Evolutionary conservation across 2,888 invertebrate genomes (phyloP).

Genomic region (Nomada hirtipes): DNA sequence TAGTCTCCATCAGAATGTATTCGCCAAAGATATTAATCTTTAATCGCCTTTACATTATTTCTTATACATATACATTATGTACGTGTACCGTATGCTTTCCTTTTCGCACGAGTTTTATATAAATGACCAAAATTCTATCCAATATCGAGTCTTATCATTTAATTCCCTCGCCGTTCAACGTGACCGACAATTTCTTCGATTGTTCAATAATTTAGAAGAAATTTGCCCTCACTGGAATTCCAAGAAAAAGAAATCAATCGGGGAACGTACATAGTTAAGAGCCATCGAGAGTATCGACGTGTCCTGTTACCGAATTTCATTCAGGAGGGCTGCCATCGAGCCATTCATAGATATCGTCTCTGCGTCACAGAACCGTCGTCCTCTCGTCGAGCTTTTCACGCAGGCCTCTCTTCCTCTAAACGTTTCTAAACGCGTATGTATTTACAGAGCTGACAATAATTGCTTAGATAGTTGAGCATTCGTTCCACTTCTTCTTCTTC

Average conservation of each 20-base stretch:
- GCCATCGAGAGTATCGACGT: constrained; percentile 45
- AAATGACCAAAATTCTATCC: constrained; percentile 68
- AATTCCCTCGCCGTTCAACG: not conserved
- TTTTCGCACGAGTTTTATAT: constrained; percentile 67
- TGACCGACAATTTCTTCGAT: constrained; percentile 20
- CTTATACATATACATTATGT: not conserved
- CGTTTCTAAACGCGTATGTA: constrained; percentile 78
- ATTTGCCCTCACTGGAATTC: constrained; percentile 11
- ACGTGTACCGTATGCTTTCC: constrained; percentile 54
- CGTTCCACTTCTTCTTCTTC: constrained; percentile 49
- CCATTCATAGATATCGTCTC: not conserved
- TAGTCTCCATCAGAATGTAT: constrained; percentile 76
- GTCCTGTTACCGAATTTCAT: constrained; percentile 11
- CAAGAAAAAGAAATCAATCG: constrained; percentile 52
- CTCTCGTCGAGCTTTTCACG: constrained; percentile 32
- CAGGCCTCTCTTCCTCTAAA: constrained; percentile 61
- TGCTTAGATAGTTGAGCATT: constrained; percentile 80
- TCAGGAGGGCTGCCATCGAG: not conserved
- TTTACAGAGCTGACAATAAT: constrained; percentile 76
- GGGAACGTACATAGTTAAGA: constrained; percentile 15
- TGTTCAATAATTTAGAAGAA: constrained; percentile 8
- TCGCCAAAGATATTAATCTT: constrained; percentile 74
- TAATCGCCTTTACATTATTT: constrained; percentile 61
- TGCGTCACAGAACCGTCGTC: constrained; percentile 42
- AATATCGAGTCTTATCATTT: constrained; percentile 4